A percentile compares a stretch with the other conserved stretches of the same genome.
phyloP scores from a whole-genome alignment of 2,113 vertebrate species.

The Tychaedon coryphoeus region DNA sequence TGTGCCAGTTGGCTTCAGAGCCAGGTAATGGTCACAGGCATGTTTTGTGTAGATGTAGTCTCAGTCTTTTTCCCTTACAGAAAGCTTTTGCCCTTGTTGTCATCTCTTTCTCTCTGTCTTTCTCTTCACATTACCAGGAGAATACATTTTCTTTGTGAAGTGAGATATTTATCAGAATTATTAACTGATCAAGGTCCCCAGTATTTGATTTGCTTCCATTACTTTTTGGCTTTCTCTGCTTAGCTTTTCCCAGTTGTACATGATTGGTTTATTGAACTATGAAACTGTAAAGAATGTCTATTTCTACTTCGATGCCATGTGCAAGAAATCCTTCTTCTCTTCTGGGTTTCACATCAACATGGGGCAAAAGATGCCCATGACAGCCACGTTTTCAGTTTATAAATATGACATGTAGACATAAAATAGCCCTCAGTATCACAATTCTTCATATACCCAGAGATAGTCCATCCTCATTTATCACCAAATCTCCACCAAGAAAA shows the following conservation, averaged over 20 bases:
- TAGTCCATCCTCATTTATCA: rapidly evolving
- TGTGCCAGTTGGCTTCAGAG: constrained; percentile 28
- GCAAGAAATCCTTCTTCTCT: not conserved
- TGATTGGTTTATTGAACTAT: not conserved
- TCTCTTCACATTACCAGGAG: not conserved
- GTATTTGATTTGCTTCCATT: not conserved
- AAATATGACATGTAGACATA: not conserved
- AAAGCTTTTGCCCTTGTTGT: not conserved
- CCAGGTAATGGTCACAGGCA: not conserved
- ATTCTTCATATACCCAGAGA: not conserved
- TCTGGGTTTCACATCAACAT: not conserved
- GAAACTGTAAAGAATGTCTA: not conserved
- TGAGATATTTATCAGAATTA: not conserved
- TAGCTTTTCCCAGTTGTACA: not conserved
- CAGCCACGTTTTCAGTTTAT: not conserved
- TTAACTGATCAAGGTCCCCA: not conserved
- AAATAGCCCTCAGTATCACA: not conserved
- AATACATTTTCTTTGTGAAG: not conserved
- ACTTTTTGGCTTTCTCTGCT: not conserved
- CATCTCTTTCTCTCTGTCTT: not conserved
- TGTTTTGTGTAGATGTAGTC: not conserved
- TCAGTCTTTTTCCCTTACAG: not conserved
- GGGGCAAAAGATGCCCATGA: not conserved
- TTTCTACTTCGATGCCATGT: not conserved
- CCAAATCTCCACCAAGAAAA: not conserved